phyloP scores from a whole-genome alignment of 2,113 vertebrate species.

The Sylvietta virens region DNA sequence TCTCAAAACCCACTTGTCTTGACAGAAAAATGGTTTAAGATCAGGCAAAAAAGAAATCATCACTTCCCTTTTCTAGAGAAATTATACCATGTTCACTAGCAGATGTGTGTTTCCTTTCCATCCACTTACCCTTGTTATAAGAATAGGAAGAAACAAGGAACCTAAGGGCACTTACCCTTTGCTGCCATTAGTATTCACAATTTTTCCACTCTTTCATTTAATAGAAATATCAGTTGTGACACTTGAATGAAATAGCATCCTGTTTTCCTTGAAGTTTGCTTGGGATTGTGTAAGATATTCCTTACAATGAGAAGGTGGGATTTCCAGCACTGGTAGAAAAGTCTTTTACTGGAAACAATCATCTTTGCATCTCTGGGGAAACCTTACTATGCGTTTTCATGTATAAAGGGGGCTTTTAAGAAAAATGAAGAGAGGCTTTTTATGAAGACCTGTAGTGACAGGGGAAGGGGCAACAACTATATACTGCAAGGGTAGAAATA shows the following conservation, averaged over 20 bases:
- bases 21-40: not conserved
- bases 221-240: not conserved
- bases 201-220: not conserved
- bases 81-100: not conserved
- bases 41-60: not conserved
- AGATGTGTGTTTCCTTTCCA: constrained; percentile 14
- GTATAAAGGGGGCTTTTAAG: not conserved
- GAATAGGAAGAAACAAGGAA: not conserved
- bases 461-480: not conserved
- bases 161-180: not conserved
- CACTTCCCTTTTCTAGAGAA: constrained; percentile 63
- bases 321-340: not conserved
- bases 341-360: not conserved
- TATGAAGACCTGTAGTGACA: not conserved
- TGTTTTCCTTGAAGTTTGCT: not conserved
- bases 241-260: not conserved
- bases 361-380: not conserved
- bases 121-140: not conserved
- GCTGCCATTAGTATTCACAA: not conserved
- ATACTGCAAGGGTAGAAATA: not conserved
- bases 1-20: not conserved
- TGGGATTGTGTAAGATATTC: not conserved
- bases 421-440: not conserved
- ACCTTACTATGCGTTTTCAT: not conserved
- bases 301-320: not conserved